Evolutionary conservation across 1,140 invertebrate genomes (phyloP).

Genomic region (Rhizoglyphus robini): DNA sequence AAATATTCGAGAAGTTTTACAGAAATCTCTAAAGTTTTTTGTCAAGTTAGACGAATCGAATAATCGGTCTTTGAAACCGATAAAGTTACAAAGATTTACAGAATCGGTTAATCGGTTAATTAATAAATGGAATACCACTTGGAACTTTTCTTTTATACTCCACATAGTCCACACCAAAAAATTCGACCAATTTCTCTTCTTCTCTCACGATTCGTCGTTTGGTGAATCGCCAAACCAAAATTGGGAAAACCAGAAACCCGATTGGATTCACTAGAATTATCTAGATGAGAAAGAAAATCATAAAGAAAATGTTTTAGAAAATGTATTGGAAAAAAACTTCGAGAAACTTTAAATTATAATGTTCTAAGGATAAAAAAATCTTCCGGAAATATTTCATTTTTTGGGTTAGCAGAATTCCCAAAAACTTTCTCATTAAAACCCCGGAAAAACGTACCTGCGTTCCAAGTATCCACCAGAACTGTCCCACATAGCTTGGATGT

Average conservation of each 20-base stretch:
- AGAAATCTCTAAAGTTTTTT: too few species aligned
- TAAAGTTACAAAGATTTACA: too few species aligned
- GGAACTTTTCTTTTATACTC: slow-evolving; percentile 72
- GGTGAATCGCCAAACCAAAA: slow-evolving; percentile 83
- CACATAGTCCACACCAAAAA: slow-evolving; percentile 79
- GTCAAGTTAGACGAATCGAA: too few species aligned
- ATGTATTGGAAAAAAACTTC: neutral
- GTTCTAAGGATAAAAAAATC: too few species aligned
- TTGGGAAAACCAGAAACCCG: slow-evolving; percentile 63
- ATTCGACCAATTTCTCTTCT: slow-evolving; percentile 78
- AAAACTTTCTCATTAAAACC: too few species aligned
- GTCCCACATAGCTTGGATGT: slow-evolving; percentile 93
- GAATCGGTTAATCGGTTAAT: slow-evolving; percentile 3
- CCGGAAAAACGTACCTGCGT: slow-evolving; percentile 70
- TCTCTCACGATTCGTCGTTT: slow-evolving; percentile 70
- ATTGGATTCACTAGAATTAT: slow-evolving; percentile 54
- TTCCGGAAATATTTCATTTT: too few species aligned
- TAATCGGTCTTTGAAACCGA: too few species aligned
- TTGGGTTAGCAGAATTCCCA: too few species aligned
- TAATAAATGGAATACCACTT: slow-evolving; percentile 75
- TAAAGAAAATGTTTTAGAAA: too few species aligned
- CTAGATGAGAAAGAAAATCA: too few species aligned
- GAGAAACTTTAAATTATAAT: too few species aligned
- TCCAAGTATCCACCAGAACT: slow-evolving; percentile 97
- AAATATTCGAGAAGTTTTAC: too few species aligned